A percentile compares a stretch with the other conserved stretches of the same genome.
These are phyloP conservation scores for Salvelinus sp. DNA, from an alignment of 2,113 vertebrate species.

Conservation along the genomic window DNA sequence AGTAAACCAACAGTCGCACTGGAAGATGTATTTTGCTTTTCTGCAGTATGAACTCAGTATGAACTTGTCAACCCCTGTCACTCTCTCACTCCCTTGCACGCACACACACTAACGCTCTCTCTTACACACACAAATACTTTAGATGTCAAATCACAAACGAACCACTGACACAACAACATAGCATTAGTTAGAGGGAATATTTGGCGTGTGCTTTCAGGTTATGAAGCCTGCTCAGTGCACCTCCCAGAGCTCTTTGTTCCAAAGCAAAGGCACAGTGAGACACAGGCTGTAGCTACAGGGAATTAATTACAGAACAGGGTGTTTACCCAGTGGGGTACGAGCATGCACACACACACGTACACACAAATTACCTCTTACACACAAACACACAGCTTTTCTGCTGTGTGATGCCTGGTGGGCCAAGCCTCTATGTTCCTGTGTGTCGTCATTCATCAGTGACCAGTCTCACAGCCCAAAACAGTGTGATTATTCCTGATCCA, in stretches of 20 bases:
- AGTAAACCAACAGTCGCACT: slow-evolving; percentile 28
- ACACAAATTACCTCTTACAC: not conserved
- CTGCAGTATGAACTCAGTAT: slow-evolving; percentile 23
- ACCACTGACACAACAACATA: slow-evolving; percentile 29
- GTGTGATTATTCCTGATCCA: no score
- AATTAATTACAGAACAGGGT: slow-evolving; percentile 66
- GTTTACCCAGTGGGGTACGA: slow-evolving; percentile 59
- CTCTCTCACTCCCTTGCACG: slow-evolving; percentile 10
- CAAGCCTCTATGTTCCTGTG: not conserved
- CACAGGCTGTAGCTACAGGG: slow-evolving; percentile 45
- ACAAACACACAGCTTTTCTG: not conserved
- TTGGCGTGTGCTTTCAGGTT: slow-evolving; percentile 41
- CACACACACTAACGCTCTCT: not conserved
- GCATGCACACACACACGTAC: slow-evolving; percentile 8
- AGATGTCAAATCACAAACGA: slow-evolving; percentile 40
- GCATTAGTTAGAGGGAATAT: slow-evolving; percentile 40
- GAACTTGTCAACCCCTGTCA: slow-evolving; percentile 28
- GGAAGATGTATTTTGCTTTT: slow-evolving; percentile 39
- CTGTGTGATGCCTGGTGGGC: not conserved
- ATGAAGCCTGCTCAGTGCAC: slow-evolving; percentile 15
- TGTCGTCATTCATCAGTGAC: not conserved
- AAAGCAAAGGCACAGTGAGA: slow-evolving; percentile 48
- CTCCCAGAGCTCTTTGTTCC: slow-evolving; percentile 59
- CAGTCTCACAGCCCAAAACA: no score
- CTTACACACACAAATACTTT: slow-evolving; percentile 4